These are phyloP conservation scores for Brachypodius melanocephalos DNA, from an alignment of 2,113 vertebrate genomes.

Conservation along the genomic window DNA sequence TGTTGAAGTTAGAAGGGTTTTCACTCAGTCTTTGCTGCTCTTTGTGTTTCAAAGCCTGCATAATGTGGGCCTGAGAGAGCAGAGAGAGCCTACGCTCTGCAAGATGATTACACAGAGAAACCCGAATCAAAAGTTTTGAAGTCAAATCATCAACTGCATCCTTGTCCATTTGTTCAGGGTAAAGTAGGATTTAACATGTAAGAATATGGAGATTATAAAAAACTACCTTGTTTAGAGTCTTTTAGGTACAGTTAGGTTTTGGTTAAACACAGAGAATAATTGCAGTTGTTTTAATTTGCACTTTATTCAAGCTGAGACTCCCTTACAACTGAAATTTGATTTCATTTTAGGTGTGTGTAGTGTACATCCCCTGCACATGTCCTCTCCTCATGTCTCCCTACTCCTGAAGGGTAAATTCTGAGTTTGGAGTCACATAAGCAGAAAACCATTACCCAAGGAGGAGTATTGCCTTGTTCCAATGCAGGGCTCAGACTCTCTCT, in stretches of 20 bases:
- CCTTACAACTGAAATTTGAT: neutral
- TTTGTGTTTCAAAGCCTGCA: neutral
- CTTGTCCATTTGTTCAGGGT: neutral
- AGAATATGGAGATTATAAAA: neutral
- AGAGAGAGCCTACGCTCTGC: neutral
- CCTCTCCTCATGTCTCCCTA: neutral
- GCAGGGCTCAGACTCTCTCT: neutral
- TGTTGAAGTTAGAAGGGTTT: neutral
- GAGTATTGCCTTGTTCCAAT: neutral
- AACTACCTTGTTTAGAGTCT: neutral
- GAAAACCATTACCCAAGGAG: neutral
- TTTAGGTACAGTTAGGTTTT: neutral
- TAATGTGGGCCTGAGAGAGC: neutral
- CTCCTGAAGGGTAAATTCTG: neutral
- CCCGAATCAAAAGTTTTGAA: neutral
- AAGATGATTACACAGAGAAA: neutral
- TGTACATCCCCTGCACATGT: rapidly evolving
- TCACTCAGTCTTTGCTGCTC: neutral
- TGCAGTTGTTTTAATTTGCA: neutral
- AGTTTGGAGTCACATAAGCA: neutral
- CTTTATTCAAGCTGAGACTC: neutral
- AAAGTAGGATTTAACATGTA: neutral
- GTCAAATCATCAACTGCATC: neutral
- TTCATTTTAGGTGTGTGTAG: neutral
- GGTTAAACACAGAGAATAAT: neutral